Evolutionary conservation across 2,113 vertebrate genomes (phyloP).

Genomic region (Stegostoma tigrinum): DNA sequence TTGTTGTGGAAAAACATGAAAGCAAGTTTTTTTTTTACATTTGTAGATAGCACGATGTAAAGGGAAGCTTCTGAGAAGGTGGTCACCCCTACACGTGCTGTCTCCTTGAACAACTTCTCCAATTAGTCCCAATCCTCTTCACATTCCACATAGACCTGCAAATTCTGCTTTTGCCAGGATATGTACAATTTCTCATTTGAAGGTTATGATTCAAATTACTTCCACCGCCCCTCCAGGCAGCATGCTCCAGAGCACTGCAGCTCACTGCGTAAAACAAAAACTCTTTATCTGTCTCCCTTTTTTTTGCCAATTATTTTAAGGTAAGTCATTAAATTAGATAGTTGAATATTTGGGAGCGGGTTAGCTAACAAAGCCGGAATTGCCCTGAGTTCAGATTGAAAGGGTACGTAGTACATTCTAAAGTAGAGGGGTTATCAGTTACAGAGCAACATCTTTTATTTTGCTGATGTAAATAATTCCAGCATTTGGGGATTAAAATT

Average conservation of each 20-base stretch:
- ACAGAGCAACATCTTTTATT: not conserved
- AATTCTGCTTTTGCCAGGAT: no score
- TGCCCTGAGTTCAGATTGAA: not conserved
- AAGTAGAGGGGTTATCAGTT: not conserved
- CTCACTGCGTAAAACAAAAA: not conserved
- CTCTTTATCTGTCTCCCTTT: not conserved
- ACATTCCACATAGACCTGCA: no score
- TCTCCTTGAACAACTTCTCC: no score
- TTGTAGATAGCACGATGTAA: not conserved
- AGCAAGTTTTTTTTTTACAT: not conserved
- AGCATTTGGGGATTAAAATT: constrained; percentile 1
- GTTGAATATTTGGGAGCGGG: not conserved
- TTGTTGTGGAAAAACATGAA: not conserved
- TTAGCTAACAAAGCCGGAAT: not conserved
- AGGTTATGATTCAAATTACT: not conserved
- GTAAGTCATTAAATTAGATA: not conserved
- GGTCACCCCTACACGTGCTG: not conserved
- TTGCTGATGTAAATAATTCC: not conserved
- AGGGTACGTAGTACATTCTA: not conserved
- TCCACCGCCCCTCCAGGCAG: not conserved
- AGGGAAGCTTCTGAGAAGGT: not conserved
- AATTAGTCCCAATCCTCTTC: no score
- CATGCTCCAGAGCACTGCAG: not conserved
- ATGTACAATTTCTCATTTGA: no score
- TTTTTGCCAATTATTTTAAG: not conserved